Conservation (phyloP, 2,888 invertebrate genomes). For the Scaptomyza reducta region DNA sequence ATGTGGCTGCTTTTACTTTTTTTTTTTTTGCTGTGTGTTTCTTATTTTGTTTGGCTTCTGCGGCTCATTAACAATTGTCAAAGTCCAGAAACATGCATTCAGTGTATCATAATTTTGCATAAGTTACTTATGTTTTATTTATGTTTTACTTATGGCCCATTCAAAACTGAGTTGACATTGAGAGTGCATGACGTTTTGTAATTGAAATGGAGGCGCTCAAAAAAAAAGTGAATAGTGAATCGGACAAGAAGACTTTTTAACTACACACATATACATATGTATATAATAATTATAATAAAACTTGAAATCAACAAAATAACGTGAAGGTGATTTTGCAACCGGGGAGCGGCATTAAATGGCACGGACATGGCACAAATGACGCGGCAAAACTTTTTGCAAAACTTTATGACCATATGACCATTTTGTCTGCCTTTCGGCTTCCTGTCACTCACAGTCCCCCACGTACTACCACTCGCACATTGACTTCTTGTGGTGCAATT, state of each 20-base stretch:
- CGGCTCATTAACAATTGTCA: conserved; percentile 16
- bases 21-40: not conserved
- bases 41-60: not conserved
- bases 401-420: not conserved
- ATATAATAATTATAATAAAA: not conserved
- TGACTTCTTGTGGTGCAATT: conserved; percentile 13
- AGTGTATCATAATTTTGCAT: conserved; percentile 9
- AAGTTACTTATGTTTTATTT: no score
- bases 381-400: conserved; percentile 14
- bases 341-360: conserved; percentile 24
- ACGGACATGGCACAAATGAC: conserved; percentile 25
- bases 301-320: conserved; percentile 11
- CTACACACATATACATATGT: not conserved
- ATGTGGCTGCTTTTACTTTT: conserved; percentile 42
- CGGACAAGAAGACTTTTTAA: not conserved
- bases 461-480: conserved; percentile 16
- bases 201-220: conserved; percentile 15
- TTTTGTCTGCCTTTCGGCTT: conserved; percentile 15
- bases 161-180: conserved; percentile 10
- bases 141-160: conserved; percentile 11
- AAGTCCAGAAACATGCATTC: conserved; percentile 4
- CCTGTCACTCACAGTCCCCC: conserved; percentile 28
- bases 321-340: conserved; percentile 26
- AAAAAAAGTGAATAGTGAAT: not conserved
- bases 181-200: conserved; percentile 12